Base-by-base conservation (phyloP, 2,888 invertebrate genomes). In the Epirrita christyi region DNA sequence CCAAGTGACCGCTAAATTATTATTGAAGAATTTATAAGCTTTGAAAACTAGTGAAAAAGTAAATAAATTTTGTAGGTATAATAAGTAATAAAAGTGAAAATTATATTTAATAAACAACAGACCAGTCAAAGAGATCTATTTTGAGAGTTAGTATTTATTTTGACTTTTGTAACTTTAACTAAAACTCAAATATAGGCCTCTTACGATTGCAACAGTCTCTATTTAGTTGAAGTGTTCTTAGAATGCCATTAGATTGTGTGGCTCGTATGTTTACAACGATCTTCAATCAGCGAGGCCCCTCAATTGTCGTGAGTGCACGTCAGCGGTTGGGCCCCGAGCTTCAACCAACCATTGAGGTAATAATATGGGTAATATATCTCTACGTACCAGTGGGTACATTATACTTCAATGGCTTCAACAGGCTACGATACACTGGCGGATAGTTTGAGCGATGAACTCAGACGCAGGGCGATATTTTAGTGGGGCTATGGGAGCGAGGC, bases 361-460 rank as follows among this genome's bases (percentile, higher is more conserved):
- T 21, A 21, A 21, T 21, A 4, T 21, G 21, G 21, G 21, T 21
- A 21, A 21, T 21, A 4, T 21, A 21, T 21, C 2, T 4, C 21
- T 21, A 21, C 21, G 21, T 21, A 21, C 21, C 2, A 4, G 21
- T 21, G 4, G 21, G 21, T 21, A 21, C 21, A 21, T 21, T 21
- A 21, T 21, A 21, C 21, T 21, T 21, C 2, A 21, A 21, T 21
- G 21, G 21, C 71, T 74, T 75, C 78, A 77, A 81, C 82, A 76
- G 46, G 76, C 69, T 67, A 61, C 67, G 59, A 61, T 67, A 69
- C 67, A 71, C 61, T 66, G 65, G 63, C 67, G 68, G 67, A 75
- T 77, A 74, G 80, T 81, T 86, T 81, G 75, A 73, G 81, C 83
- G 86, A 86, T 85, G 85, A 86, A 81, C 82, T 85, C 85, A 85